Conservation (phyloP, 2,888 invertebrate species). For the Hypercompe scribonia region DNA sequence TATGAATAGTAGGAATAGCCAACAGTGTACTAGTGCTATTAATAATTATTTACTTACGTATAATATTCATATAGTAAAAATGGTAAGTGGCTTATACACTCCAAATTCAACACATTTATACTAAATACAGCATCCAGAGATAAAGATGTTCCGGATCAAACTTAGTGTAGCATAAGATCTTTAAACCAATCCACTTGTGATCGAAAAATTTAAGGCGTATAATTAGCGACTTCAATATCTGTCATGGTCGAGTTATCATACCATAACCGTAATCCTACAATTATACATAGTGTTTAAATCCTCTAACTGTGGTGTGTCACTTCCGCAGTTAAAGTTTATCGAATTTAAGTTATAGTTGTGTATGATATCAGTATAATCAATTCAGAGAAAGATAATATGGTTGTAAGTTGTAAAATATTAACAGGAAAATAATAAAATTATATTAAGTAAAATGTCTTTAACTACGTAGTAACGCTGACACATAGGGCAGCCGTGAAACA, state of each 20-base stretch:
- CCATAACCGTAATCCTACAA: slow-evolving; percentile 26
- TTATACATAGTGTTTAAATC: slow-evolving; percentile 37
- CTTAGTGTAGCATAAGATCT: slow-evolving; percentile 9
- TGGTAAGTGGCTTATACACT: neutral
- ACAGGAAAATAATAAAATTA: neutral
- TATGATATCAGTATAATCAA: neutral
- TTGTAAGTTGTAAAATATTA: neutral
- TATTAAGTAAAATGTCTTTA: neutral
- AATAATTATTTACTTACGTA: neutral
- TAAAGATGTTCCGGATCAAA: neutral
- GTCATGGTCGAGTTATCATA: slow-evolving; percentile 39
- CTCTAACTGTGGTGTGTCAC: slow-evolving; percentile 33
- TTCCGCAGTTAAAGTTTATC: slow-evolving; percentile 2
- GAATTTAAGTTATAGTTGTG: neutral
- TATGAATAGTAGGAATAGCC: neutral
- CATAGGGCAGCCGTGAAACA: neutral
- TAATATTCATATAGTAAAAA: neutral
- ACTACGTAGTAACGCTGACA: too few relatives aligned
- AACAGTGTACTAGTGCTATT: neutral
- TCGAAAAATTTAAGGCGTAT: slow-evolving; percentile 14
- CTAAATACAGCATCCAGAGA: neutral
- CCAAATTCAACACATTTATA: neutral
- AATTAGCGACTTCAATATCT: slow-evolving; percentile 18
- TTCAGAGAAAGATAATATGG: neutral
- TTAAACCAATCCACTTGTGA: slow-evolving; percentile 23